These are phyloP conservation scores for Mystacides longicornis DNA, from an alignment of 2,888 invertebrate genomes.

Conservation along the genomic window DNA sequence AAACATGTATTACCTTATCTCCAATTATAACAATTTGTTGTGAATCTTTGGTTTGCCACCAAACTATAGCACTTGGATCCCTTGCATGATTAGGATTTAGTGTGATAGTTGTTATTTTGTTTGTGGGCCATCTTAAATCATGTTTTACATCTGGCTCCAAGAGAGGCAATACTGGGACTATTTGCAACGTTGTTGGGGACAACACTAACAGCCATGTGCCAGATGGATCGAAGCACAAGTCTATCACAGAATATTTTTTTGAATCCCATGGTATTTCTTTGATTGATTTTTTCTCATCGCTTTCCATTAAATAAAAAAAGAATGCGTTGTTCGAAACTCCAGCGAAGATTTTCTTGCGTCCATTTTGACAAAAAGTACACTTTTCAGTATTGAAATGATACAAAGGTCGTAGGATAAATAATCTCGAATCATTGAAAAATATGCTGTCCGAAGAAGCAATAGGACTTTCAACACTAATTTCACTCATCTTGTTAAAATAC, in stretches of 20 bases:
- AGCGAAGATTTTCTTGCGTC: conserved; percentile 42
- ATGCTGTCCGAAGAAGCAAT: conserved; percentile 8
- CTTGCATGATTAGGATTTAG: conserved; percentile 33
- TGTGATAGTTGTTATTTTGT: conserved; percentile 44
- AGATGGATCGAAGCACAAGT: conserved; percentile 76
- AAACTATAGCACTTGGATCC: conserved; percentile 57
- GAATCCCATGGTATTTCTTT: conserved; percentile 40
- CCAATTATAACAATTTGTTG: conserved; percentile 64
- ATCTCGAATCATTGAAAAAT: conserved; percentile 32
- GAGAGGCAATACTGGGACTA: conserved; percentile 45
- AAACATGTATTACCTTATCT: conserved; percentile 49
- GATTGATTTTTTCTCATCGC: conserved; percentile 31
- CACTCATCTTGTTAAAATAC: conserved; percentile 9
- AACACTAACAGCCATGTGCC: conserved; percentile 68
- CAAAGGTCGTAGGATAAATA: conserved; percentile 45
- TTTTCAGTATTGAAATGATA: conserved; percentile 36
- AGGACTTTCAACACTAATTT: not conserved
- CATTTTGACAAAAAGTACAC: conserved; percentile 45
- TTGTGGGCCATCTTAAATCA: conserved; percentile 45
- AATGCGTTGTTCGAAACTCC: conserved; percentile 42
- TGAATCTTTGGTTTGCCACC: conserved; percentile 72
- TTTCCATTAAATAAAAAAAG: conserved; percentile 39
- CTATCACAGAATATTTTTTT: conserved; percentile 50
- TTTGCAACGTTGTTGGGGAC: conserved; percentile 45
- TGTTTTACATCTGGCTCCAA: conserved; percentile 42